These are phyloP conservation scores for Chiropotes sagulatus DNA, from an alignment of 2,797 vertebrate species.

Conservation along the genomic window DNA sequence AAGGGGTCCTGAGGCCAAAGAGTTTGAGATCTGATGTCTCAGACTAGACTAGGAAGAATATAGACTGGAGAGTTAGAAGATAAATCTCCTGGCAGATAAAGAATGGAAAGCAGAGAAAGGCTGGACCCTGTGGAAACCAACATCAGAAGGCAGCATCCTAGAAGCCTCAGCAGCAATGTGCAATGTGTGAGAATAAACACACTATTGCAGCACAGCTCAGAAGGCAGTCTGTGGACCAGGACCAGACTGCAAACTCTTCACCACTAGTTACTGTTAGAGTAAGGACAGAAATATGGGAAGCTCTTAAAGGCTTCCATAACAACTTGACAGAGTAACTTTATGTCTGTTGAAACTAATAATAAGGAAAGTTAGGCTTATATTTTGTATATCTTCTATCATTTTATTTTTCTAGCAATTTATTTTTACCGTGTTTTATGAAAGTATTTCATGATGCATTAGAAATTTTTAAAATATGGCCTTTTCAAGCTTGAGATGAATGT, in stretches of 20 bases:
- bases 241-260: neutral
- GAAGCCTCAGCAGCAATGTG: neutral
- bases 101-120: neutral
- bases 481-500: slow-evolving; percentile 25
- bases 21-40: neutral
- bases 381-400: neutral
- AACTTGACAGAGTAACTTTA: neutral
- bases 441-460: neutral
- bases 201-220: neutral
- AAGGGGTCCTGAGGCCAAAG: neutral
- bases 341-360: neutral
- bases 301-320: neutral
- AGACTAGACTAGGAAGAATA: neutral
- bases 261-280: neutral
- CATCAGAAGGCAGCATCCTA: neutral
- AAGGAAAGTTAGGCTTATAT: neutral
- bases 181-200: neutral
- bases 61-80: neutral
- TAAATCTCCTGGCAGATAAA: neutral
- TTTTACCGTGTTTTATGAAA: slow-evolving; percentile 9
- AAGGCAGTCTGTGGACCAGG: neutral
- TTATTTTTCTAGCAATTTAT: neutral
- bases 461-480: neutral
- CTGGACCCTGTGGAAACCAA: neutral
- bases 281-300: neutral